Conservation (phyloP, 1,140 invertebrate species). For the Penaeus chinensis region DNA sequence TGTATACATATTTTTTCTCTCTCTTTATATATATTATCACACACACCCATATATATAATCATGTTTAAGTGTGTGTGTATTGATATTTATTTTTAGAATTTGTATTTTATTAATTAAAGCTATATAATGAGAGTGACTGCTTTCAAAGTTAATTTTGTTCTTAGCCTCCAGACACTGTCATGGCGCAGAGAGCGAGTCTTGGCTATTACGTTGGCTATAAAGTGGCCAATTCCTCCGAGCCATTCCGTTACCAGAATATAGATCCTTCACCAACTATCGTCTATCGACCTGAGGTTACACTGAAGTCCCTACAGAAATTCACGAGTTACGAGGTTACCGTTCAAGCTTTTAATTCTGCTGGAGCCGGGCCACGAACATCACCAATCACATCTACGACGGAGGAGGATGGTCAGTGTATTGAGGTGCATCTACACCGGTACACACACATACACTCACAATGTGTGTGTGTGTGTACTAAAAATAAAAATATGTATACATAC, state of each 20-base stretch:
- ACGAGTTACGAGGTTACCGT: conserved; percentile 70
- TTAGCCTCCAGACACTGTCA: conserved; percentile 42
- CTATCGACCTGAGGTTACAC: conserved; percentile 54
- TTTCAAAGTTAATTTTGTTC: too few relatives aligned
- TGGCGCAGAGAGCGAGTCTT: conserved; percentile 46
- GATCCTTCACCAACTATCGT: conserved; percentile 61
- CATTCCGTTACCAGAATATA: conserved; percentile 66
- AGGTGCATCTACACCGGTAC: background rate
- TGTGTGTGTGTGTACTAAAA: too few relatives aligned
- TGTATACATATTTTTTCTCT: too few relatives aligned
- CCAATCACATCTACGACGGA: conserved; percentile 44
- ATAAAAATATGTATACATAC: background rate
- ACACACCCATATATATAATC: too few relatives aligned
- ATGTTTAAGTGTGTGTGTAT: too few relatives aligned
- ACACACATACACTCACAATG: background rate
- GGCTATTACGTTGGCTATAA: conserved; percentile 72
- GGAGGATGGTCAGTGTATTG: conserved; percentile 47
- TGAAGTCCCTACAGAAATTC: conserved; percentile 66
- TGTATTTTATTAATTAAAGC: conserved; percentile 20
- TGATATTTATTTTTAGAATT: background rate
- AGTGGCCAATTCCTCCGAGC: conserved; percentile 67
- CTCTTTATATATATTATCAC: too few relatives aligned
- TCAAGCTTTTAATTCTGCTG: conserved; percentile 69
- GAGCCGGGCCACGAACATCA: conserved; percentile 45
- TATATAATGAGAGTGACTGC: background rate